These are phyloP conservation scores for Brachionus koreanus DNA, from an alignment of 1,140 invertebrate species.

Conservation along the genomic window DNA sequence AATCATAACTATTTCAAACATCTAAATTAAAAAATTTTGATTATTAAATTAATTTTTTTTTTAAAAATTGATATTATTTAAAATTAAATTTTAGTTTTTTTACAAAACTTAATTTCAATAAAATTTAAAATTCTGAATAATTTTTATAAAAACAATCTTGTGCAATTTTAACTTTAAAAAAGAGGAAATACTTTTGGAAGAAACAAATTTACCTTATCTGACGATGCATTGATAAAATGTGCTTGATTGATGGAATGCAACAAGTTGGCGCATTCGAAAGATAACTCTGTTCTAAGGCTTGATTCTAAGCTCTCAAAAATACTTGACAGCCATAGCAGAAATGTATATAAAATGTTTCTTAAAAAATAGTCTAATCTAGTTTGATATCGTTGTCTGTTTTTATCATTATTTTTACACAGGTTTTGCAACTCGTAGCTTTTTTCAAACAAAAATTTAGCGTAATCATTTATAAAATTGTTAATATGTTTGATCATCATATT, in stretches of 20 bases:
- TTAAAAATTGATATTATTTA: too few species aligned
- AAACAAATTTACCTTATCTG: background rate
- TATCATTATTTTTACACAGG: background rate
- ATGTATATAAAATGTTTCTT: background rate
- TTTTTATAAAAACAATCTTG: too few species aligned
- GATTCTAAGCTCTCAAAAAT: background rate
- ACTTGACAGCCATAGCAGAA: background rate
- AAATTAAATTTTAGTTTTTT: too few species aligned
- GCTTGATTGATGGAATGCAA: background rate
- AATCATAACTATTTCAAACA: too few species aligned
- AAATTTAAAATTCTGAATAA: too few species aligned
- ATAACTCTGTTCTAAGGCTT: background rate
- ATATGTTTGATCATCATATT: background rate
- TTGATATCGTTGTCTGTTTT: background rate
- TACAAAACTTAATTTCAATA: too few species aligned
- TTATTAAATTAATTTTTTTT: too few species aligned
- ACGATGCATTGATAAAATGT: background rate
- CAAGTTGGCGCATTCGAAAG: background rate
- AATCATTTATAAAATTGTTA: conserved; percentile 18
- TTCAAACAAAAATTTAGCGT: background rate
- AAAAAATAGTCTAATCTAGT: background rate
- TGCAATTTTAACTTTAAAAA: too few species aligned
- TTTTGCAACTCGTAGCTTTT: background rate
- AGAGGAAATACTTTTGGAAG: too few species aligned
- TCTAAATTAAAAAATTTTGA: too few species aligned